Evolutionary conservation across 2,113 vertebrate species (phyloP).

Genomic region (Hippocampus guttulatus): DNA sequence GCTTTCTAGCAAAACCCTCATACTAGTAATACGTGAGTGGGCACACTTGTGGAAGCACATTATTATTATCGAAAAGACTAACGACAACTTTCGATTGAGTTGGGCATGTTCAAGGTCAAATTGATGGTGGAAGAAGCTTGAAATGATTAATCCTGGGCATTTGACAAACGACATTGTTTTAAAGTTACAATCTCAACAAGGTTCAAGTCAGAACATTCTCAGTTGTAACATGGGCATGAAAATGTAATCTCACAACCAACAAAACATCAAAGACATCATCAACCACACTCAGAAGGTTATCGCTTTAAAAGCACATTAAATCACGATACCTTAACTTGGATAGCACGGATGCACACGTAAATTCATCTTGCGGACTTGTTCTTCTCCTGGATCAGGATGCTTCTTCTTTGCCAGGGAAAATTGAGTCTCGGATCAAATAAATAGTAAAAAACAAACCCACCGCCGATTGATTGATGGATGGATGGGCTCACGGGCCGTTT

Average conservation of each 20-base stretch:
- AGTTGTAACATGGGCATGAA: background rate
- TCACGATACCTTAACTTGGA: slow-evolving; percentile 1
- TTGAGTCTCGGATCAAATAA: background rate
- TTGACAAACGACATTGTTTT: background rate
- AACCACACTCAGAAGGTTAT: background rate
- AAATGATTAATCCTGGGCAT: too few relatives aligned
- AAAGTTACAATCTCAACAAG: too few relatives aligned
- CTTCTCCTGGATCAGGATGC: background rate
- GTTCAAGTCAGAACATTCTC: background rate
- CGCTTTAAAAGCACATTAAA: background rate
- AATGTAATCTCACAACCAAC: background rate
- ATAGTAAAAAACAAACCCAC: background rate
- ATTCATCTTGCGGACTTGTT: background rate
- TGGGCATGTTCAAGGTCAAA: too few relatives aligned
- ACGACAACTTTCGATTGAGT: too few relatives aligned
- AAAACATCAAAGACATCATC: background rate
- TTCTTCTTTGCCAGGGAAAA: background rate
- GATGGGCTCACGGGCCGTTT: background rate
- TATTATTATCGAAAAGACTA: too few relatives aligned
- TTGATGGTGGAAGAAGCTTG: too few relatives aligned
- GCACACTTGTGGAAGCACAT: too few relatives aligned
- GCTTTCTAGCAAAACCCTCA: too few relatives aligned
- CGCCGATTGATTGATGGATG: background rate
- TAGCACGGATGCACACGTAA: background rate
- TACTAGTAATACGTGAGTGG: too few relatives aligned